Base-by-base conservation (phyloP, 2,888 invertebrate species). In the Ophioninae sp. region DNA sequence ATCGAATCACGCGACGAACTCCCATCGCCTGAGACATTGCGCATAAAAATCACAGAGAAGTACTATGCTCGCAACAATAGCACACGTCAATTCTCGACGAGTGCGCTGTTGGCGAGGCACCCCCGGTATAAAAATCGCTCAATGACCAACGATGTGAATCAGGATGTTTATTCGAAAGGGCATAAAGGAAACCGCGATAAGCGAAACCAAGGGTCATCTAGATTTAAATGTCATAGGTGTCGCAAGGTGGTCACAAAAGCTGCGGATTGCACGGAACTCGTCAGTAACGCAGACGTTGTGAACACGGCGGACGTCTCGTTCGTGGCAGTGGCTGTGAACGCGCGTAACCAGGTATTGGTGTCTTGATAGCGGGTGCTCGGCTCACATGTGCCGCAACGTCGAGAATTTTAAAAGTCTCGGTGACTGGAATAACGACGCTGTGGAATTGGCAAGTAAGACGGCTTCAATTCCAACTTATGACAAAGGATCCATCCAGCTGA, bases 1-100 rank as follows among this genome's bases (percentile, higher is more conserved):
- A 90, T 92, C 5, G 90, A 92, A 82, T 89, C 92, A 1, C 84
- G 90, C 1, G 91, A 92, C 76, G 83, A 85, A 5, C 78, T 91
- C n/a, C 91, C 90, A 2, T 75, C 51, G 2, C 88, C 89, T 1
- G 90, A 91, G 65, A 73, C 68, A 17, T 77, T 91, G 20, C 84
- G 87, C 65, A 84, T 89, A 23, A 90, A 91, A 88, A 89, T 90
- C 7, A 64, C 89, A 6, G 90, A 90, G 83, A 90, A 90, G 85
- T 59, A 22, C 37, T 88, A 86, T 17, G 87, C 87, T 88, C 87
- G 90, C 30, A 81, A 71, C 56, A 69, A 78, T 8, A 56, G 77
- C 37, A 6, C 22, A 61, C 77, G 39, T 20, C 23, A 23, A 8
- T 22, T 7, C n/a, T 6, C 17, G 17, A 22, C n/a, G 5, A 74